Evolutionary conservation across 2,888 invertebrate species (phyloP), one percentile per base, ranked within the genome.

Genomic region (Pecten maximus): DNA sequence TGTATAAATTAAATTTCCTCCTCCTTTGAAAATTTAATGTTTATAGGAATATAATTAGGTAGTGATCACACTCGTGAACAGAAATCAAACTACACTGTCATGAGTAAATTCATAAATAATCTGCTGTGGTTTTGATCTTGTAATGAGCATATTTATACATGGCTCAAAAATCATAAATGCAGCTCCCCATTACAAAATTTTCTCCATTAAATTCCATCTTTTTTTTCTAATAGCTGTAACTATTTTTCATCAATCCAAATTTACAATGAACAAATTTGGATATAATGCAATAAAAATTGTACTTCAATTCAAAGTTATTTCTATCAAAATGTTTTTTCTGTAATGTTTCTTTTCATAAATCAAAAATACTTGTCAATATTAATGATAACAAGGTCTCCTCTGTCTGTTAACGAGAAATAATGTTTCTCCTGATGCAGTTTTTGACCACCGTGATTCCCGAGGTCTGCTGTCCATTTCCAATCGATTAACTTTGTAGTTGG

Each of bases 201-300:
- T 74, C 28, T 28, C 74, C 35, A 74, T 74, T 54, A 74, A 74
- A 74, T 4, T 74, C 74, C 35, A 15, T 28, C 74, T 74, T 74
- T 74, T 74, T 54, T 74, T 60, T 23, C 74, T 74, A 35, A 74
- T 74, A 74, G 74, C 74, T 35, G 0, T 74, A 74, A 74, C 28
- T 10, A 74, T 28, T 35, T 35, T 35, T 74, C 74, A 74, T 74
- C 74, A 74, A 74, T 74, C 8, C 74, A 74, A 74, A 74, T 74
- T 74, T 74, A 74, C 74, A 74, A 74, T 74, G 74, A 74, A 74
- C 35, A 74, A 74, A 74, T 74, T 74, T 74, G 74, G 74, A 74
- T 74, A 74, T 74, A 74, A 74, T 74, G 8, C 15, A 74, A 74
- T 74, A 74, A 74, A 74, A 74, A 28, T 74, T 74, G 74, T 74